Evolutionary conservation across 1,140 invertebrate species (phyloP).

Genomic region (Caerostris darwini): DNA sequence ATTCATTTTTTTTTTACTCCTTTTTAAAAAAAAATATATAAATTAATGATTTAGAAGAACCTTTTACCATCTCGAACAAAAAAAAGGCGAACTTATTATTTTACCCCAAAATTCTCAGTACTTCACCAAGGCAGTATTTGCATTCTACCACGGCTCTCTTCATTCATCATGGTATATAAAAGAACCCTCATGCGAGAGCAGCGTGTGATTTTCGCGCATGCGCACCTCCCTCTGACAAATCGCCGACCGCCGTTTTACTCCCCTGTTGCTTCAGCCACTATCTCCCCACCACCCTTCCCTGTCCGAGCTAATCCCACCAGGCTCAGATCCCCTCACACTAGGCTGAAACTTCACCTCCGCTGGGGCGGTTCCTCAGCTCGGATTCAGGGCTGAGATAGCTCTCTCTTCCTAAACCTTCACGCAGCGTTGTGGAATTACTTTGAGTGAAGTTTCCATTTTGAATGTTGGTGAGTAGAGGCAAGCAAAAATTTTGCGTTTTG

Average conservation of each 20-base stretch:
- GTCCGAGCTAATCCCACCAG: conserved; percentile 1
- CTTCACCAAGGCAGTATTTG: too few relatives aligned
- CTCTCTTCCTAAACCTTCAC: background rate
- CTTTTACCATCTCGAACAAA: background rate
- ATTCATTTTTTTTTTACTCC: background rate
- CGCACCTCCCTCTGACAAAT: conserved; percentile 5
- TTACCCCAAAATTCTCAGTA: background rate
- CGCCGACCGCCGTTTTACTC: conserved; percentile 40
- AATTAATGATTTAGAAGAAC: background rate
- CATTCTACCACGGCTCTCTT: background rate
- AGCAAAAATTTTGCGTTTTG: background rate
- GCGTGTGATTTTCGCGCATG: background rate
- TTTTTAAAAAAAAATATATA: background rate
- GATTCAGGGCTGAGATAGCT: background rate
- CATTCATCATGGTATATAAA: conserved; percentile 35
- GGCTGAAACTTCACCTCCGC: conserved; percentile 8
- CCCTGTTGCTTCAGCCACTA: conserved; percentile 56
- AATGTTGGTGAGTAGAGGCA: background rate
- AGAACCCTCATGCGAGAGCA: background rate
- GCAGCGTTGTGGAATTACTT: background rate
- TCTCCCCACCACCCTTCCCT: conserved; percentile 46
- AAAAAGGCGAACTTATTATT: background rate
- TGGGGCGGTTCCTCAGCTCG: background rate
- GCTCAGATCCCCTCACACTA: background rate
- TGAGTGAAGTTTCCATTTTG: background rate